phyloP scores from a whole-genome alignment of 2,888 invertebrate species.

The Platerodrilus igneus region DNA sequence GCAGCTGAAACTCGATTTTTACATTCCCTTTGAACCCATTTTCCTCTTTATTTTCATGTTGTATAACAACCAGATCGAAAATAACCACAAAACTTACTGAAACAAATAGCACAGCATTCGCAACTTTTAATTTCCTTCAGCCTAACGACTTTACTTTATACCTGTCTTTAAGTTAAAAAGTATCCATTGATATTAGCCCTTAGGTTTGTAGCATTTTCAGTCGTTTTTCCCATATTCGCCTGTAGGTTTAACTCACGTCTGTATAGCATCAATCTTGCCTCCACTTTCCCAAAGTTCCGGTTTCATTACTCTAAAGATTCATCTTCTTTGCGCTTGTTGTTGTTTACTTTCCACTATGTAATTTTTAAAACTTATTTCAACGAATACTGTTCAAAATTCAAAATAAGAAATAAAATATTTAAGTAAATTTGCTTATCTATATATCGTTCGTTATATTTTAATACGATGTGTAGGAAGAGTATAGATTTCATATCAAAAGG shows the following conservation, averaged over 20 bases:
- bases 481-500: too few species aligned
- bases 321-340: conserved; percentile 36
- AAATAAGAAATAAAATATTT: too few species aligned
- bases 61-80: conserved; percentile 11
- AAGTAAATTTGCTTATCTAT: too few species aligned
- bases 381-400: too few species aligned
- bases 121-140: conserved; percentile 41
- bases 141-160: conserved; percentile 39
- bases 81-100: conserved; percentile 25
- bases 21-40: neutral
- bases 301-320: conserved; percentile 44
- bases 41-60: conserved; percentile 9
- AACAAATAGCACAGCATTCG: conserved; percentile 37
- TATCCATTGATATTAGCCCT: conserved; percentile 3
- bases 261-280: conserved; percentile 39
- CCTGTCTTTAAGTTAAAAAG: conserved; percentile 30
- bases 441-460: too few species aligned
- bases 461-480: too few species aligned
- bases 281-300: conserved; percentile 38
- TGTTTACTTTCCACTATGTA: conserved; percentile 20
- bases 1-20: neutral
- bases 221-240: conserved; percentile 20
- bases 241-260: conserved; percentile 25
- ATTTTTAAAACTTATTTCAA: conserved; percentile 4
- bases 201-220: conserved; percentile 16